Conservation (phyloP, 2,797 vertebrate genomes). For the Pipistrellus pipistrellus region DNA sequence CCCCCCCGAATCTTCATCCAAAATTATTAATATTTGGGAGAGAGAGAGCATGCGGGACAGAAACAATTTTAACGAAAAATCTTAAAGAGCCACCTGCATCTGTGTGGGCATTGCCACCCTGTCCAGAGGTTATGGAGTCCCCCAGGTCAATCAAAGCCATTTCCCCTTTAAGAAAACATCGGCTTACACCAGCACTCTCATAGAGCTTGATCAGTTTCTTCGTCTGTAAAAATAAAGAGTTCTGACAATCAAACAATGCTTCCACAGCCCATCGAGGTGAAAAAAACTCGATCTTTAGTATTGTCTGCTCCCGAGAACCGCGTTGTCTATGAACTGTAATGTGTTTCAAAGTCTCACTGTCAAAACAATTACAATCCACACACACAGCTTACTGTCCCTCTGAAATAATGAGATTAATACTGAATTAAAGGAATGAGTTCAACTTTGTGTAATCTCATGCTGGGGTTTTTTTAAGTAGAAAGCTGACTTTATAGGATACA, state of each 20-base stretch:
- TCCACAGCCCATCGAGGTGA: not conserved
- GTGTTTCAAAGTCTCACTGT: not conserved
- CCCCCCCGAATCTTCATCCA: not conserved
- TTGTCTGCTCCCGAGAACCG: not conserved
- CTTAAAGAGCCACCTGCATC: not conserved
- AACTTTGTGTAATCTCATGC: not conserved
- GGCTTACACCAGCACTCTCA: not conserved
- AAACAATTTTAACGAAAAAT: conserved; percentile 38
- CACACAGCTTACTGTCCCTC: not conserved
- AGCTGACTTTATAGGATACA: not conserved
- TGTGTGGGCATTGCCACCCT: not conserved
- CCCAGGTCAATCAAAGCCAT: not conserved
- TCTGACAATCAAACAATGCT: conserved; percentile 6
- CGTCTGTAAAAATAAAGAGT: conserved; percentile 55
- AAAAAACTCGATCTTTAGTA: not conserved
- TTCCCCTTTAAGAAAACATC: not conserved
- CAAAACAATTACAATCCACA: conserved; percentile 4
- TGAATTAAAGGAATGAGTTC: not conserved
- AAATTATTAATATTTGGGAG: conserved; percentile 6
- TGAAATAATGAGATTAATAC: conserved; percentile 18
- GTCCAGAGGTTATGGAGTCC: not conserved
- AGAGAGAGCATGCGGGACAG: not conserved
- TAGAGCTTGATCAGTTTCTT: not conserved
- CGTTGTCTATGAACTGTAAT: not conserved
- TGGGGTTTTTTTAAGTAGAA: not conserved